These are phyloP conservation scores for Etheostoma nigrum DNA, from an alignment of 2,797 vertebrate species.

Conservation along the genomic window DNA sequence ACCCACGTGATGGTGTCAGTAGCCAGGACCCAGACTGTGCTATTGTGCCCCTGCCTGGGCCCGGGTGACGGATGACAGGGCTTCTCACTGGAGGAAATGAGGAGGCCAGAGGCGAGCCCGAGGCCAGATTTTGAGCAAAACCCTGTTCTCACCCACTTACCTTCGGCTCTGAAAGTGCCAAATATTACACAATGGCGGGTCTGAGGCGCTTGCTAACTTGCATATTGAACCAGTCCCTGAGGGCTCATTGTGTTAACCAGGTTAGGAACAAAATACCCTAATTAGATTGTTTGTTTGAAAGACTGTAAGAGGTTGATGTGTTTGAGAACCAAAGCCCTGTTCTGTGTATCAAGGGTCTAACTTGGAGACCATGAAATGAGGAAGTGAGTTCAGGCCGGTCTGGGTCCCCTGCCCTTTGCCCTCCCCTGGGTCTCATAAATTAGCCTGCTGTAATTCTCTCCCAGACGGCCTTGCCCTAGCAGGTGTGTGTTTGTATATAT, in stretches of 20 bases:
- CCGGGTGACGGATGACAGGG: conserved; percentile 86
- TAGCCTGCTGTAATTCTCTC: conserved; percentile 85
- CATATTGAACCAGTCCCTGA: conserved; percentile 24
- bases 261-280: conserved; percentile 40
- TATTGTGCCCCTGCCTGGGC: conserved; percentile 86
- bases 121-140: conserved; percentile 64
- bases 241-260: conserved; percentile 49
- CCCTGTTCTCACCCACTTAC: conserved; percentile 55
- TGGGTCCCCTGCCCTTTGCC: conserved; percentile 82
- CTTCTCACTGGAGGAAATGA: conserved; percentile 83
- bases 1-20: conserved; percentile 80
- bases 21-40: conserved; percentile 78
- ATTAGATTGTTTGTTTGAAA: conserved; percentile 55
- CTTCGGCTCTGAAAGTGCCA: conserved; percentile 36
- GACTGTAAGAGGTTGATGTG: conserved; percentile 33
- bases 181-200: conserved; percentile 31
- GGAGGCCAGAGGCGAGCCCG: conserved; percentile 77
- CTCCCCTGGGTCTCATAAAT: conserved; percentile 87
- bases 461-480: conserved; percentile 83
- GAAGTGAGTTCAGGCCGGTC: conserved; percentile 82
- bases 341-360: conserved; percentile 58
- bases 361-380: conserved; percentile 75
- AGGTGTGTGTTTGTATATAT: conserved; percentile 91
- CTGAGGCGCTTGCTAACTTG: conserved; percentile 11
- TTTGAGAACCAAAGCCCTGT: conserved; percentile 39